These are phyloP conservation scores for Pantala flavescens DNA, from an alignment of 1,140 invertebrate genomes.

Conservation along the genomic window DNA sequence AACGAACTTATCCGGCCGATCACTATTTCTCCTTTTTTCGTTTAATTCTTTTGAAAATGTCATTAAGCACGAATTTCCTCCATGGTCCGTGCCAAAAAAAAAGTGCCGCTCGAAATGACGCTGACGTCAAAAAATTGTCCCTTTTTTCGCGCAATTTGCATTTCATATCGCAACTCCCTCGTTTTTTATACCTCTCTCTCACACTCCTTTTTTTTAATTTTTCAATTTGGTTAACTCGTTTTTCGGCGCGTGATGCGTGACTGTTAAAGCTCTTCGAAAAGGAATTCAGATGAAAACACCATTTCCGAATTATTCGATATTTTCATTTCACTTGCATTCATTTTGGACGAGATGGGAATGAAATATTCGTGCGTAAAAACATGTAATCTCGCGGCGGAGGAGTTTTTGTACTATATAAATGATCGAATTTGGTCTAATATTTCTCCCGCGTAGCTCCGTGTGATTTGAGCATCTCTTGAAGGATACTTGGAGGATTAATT, in stretches of 20 bases:
- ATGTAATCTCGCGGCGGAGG: too few species aligned
- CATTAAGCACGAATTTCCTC: slow-evolving; percentile 6
- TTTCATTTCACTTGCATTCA: slow-evolving; percentile 7
- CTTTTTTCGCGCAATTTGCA: slow-evolving; percentile 5
- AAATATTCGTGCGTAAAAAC: background rate
- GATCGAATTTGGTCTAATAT: too few species aligned
- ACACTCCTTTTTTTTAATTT: background rate
- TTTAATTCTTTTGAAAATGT: background rate
- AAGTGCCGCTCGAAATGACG: background rate
- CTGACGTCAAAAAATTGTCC: background rate
- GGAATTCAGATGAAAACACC: background rate
- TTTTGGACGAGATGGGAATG: background rate
- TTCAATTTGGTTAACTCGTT: slow-evolving; percentile 3
- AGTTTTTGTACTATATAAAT: too few species aligned
- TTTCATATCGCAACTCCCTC: background rate
- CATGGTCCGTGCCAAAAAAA: background rate
- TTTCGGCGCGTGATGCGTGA: background rate
- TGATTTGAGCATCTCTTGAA: too few species aligned
- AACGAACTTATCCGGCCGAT: background rate
- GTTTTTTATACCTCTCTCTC: too few species aligned
- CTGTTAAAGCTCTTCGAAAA: background rate
- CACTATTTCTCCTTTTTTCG: background rate
- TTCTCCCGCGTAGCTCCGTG: too few species aligned
- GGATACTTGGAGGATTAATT: too few species aligned
- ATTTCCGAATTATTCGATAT: background rate